A percentile compares a stretch with the other conserved stretches of the same genome.
Conservation (phyloP, 2,797 vertebrate species). For the Lycodopsis pacificus region DNA sequence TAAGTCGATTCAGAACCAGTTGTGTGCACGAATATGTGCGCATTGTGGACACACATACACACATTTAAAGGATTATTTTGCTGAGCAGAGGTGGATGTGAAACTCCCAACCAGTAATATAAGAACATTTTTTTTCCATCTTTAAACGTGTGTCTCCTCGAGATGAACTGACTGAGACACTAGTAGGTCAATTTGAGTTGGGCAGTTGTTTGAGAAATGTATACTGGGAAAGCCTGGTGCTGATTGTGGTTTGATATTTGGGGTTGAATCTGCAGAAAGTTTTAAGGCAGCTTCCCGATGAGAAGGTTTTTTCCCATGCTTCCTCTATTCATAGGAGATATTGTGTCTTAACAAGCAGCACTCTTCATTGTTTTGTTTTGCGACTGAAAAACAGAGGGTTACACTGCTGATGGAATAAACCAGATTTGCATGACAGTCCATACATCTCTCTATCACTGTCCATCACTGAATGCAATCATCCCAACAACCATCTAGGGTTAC, state of each 20-base stretch:
- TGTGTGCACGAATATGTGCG: not conserved
- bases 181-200: not conserved
- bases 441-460: constrained; percentile 35
- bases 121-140: not conserved
- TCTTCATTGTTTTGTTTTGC: constrained; percentile 9
- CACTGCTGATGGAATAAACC: constrained; percentile 25
- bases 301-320: not conserved
- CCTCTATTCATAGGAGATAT: not conserved
- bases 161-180: not conserved
- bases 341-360: not conserved
- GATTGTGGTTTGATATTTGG: constrained; percentile 5
- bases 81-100: not conserved
- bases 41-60: not conserved
- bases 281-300: constrained; percentile 5
- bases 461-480: constrained; percentile 46
- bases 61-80: not conserved
- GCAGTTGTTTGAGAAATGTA: not conserved
- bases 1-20: not conserved
- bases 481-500: constrained; percentile 37
- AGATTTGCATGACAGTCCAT: constrained; percentile 40
- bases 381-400: constrained; percentile 19
- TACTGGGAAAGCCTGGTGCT: not conserved
- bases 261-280: not conserved
- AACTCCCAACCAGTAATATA: not conserved
- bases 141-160: not conserved